Evolutionary conservation across 64 coral and sea anemone species (phyloP).

Genomic region (Acropora yongei): DNA sequence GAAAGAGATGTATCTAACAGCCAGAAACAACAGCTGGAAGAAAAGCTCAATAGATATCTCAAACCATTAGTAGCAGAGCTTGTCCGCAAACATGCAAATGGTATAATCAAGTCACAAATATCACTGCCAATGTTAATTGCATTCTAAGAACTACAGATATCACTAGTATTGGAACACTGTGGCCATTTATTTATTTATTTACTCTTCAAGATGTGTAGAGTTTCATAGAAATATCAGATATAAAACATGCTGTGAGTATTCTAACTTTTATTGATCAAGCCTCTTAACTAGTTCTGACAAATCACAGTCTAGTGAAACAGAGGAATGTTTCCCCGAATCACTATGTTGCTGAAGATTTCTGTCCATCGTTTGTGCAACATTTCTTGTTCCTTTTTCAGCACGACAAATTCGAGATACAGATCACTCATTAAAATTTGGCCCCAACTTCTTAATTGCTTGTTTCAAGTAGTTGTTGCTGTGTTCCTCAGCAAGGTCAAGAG

Average conservation of each 20-base stretch:
- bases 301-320: constrained; percentile 44
- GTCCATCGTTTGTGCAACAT: constrained; percentile 18
- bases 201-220: constrained; percentile 20
- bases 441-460: constrained; percentile 33
- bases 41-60: constrained; percentile 40
- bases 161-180: constrained; percentile 37
- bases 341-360: neutral
- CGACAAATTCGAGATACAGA: constrained; percentile 15
- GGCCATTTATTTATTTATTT: constrained; percentile 46
- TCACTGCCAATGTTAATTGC: constrained; percentile 27
- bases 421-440: constrained; percentile 23
- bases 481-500: neutral
- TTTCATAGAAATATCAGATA: constrained; percentile 56
- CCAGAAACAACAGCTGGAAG: constrained; percentile 3
- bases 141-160: constrained; percentile 51
- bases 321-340: constrained; percentile 50
- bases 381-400: neutral
- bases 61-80: constrained; percentile 38
- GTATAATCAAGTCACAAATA: constrained; percentile 3
- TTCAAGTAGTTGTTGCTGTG: constrained; percentile 52
- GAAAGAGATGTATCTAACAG: neutral
- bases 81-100: constrained; percentile 4
- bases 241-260: constrained; percentile 26
- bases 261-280: neutral
- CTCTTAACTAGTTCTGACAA: constrained; percentile 28